Evolutionary conservation across 2,113 vertebrate species (phyloP), one percentile per base, ranked within the genome.

Genomic region (Glaucidium brasilianum): DNA sequence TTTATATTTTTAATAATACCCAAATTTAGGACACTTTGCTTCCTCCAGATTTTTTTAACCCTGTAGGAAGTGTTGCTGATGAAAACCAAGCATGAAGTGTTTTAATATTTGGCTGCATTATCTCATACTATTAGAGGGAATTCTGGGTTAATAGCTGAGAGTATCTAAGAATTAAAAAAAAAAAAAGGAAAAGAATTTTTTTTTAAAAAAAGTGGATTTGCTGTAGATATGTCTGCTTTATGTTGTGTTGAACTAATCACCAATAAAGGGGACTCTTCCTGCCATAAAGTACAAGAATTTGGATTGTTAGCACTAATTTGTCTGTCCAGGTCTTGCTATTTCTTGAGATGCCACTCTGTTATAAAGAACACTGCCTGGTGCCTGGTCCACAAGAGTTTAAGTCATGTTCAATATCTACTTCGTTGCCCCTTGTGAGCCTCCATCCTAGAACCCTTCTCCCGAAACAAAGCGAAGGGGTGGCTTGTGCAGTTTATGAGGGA

Each of bases 391-490:
- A 26, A 39, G 25, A 53, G 8, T 37, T 81, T 39, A 52, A 77
- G 15, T 39, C 39, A 43, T 3, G 3, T 77, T 77, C 52, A 49
- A 0, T 10, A 50, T 17, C n/a, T 79, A 11, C 34, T 55, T 75
- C 3, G 0, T 47, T 59, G 45, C 4, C 7, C 14, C 5, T 53
- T 60, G 8, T 0, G 4, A 53, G 12, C 16, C n/a, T 88, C 32
- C 59, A 23, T 20, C 41, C 53, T 55, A 49, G 32, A 82, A 55
- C 0, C 3, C 45, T 60, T 67, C 79, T 86, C 60, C 75, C 41
- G 29, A 75, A 35, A 27, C 15, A 53, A 47, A 47, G 25, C 9
- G 3, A n/a, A 50, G 47, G 4, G 5, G 20, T 14, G 20, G 21
- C 22, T 80, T 35, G 25, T 9, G 29, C 47, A 47, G 25, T 49